These are phyloP conservation scores for Porites rus DNA, from an alignment of 92 coral and sea anemone species.

Conservation along the genomic window DNA sequence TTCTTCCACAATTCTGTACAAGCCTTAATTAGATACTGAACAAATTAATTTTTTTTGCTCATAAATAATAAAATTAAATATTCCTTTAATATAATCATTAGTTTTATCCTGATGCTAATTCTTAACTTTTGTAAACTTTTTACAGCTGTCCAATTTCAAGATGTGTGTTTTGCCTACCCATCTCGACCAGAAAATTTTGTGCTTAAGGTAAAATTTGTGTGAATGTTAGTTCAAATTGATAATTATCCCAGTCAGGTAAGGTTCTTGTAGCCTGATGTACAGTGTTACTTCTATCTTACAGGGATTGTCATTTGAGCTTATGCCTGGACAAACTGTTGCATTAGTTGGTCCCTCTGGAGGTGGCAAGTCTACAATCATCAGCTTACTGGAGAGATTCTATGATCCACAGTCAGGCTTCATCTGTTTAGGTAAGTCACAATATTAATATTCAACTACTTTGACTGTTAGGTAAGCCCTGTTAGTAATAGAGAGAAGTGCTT, in stretches of 20 bases:
- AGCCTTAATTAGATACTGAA: no score
- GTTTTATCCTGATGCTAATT: no score
- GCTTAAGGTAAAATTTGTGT: slow-evolving; percentile 67
- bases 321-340: slow-evolving; percentile 95
- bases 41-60: no score
- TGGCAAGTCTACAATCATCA: slow-evolving; percentile 96
- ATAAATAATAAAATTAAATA: no score
- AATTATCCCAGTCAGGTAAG: no score
- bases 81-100: no score
- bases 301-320: slow-evolving; percentile 81
- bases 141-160: slow-evolving; percentile 75
- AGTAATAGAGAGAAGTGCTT: no score
- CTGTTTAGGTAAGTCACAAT: slow-evolving; percentile 55
- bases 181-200: slow-evolving; percentile 85
- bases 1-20: no score
- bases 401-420: slow-evolving; percentile 87
- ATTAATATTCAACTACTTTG: not conserved
- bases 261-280: not conserved
- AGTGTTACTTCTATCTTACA: slow-evolving; percentile 19
- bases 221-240: no score
- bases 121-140: not conserved
- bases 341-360: slow-evolving; percentile 99
- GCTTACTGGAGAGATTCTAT: slow-evolving; percentile 91
- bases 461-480: no score
- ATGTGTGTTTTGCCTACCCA: slow-evolving; percentile 88